phyloP scores from a whole-genome alignment of 53 echinoderm and acorn worm species.

The Hippasteria phrygiana region DNA sequence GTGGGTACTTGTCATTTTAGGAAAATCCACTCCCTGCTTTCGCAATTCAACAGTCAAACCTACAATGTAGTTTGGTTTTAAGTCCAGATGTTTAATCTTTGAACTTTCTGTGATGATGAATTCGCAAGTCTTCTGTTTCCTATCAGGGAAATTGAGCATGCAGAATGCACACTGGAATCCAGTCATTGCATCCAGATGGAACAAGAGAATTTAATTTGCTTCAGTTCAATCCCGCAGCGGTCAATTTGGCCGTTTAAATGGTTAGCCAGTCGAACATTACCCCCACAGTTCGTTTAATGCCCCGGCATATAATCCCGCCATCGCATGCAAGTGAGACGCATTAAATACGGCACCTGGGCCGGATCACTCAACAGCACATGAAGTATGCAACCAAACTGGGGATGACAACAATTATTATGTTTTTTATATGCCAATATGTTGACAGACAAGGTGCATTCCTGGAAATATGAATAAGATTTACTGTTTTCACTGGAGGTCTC shows the following conservation, averaged over 20 bases:
- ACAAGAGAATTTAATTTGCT: not conserved
- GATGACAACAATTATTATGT: conserved; percentile 35
- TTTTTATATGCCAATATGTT: conserved; percentile 43
- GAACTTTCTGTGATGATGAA: not conserved
- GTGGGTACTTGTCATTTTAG: too few species aligned
- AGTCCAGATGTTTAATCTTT: conserved; percentile 19
- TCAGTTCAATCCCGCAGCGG: conserved; percentile 16
- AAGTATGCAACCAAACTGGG: not conserved
- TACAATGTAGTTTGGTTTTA: too few species aligned
- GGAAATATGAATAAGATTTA: not conserved
- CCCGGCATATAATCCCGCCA: not conserved
- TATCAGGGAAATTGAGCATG: conserved; percentile 25
- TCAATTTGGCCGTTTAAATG: conserved; percentile 7
- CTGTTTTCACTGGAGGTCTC: not conserved
- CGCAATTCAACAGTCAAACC: too few species aligned
- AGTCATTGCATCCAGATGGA: conserved; percentile 33
- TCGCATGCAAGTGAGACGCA: not conserved
- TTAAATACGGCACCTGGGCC: conserved; percentile 10
- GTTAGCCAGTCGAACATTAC: not conserved
- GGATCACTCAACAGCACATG: conserved; percentile 38
- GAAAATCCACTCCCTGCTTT: too few species aligned
- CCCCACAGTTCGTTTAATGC: not conserved
- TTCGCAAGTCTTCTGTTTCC: not conserved
- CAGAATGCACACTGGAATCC: conserved; percentile 17
- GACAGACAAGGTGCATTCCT: conserved; percentile 31